Evolutionary conservation across 2,797 vertebrate genomes (phyloP).

Genomic region (Gymnothorax javanicus): DNA sequence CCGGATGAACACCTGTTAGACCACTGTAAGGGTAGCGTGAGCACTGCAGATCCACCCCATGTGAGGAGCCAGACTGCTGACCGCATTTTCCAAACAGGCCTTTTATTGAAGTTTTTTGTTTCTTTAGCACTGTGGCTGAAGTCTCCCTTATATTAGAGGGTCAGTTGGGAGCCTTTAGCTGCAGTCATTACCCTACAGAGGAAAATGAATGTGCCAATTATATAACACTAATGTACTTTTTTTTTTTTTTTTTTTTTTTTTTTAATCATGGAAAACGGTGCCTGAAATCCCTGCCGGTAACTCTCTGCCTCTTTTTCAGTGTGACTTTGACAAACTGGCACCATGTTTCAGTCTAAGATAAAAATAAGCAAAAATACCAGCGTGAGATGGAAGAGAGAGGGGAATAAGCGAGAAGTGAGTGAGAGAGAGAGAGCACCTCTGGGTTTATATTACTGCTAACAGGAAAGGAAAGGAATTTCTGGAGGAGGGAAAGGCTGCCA

Average conservation of each 20-base stretch:
- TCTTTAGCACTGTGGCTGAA: neutral
- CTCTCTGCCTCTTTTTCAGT: neutral
- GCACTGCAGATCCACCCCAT: neutral
- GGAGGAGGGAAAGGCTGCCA: constrained; percentile 9
- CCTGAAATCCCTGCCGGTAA: neutral
- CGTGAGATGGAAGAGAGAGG: neutral
- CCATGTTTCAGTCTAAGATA: neutral
- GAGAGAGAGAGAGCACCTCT: neutral
- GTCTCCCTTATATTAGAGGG: neutral
- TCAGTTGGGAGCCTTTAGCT: neutral
- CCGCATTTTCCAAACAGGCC: neutral
- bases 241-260: neutral
- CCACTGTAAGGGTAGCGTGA: neutral
- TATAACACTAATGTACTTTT: constrained; percentile 16
- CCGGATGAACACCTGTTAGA: neutral
- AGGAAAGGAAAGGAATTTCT: constrained; percentile 3
- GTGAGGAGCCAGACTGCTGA: neutral
- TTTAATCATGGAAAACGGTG: constrained; percentile 8
- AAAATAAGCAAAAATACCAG: neutral
- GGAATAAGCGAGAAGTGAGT: neutral
- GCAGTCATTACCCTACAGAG: neutral
- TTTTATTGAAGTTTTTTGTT: constrained; percentile 15
- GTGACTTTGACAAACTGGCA: neutral
- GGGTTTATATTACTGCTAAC: neutral
- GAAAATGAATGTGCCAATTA: neutral